phyloP scores from a whole-genome alignment of 2,113 vertebrate species.

The Platysternon megacephalum region DNA sequence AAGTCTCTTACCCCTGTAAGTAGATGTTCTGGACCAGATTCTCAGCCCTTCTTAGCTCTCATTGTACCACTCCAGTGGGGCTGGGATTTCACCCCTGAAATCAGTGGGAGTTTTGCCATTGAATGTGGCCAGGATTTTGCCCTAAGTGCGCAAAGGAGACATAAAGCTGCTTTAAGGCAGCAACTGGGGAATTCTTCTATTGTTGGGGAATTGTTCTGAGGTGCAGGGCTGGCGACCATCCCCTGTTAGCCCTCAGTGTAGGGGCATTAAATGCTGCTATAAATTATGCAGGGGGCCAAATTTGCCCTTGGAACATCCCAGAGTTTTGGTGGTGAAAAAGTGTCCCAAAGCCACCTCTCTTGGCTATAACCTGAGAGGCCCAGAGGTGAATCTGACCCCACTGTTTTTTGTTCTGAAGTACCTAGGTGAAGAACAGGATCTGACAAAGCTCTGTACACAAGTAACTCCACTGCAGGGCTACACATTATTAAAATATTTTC shows the following conservation, averaged over 20 bases:
- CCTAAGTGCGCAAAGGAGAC: rapidly evolving
- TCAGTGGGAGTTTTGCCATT: not conserved
- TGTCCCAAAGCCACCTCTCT: not conserved
- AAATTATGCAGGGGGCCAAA: not conserved
- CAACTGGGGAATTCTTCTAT: not conserved
- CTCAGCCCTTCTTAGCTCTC: not conserved
- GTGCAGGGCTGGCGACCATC: not conserved
- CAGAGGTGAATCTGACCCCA: not conserved
- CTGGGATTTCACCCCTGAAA: not conserved
- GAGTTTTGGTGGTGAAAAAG: not conserved
- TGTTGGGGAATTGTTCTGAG: not conserved
- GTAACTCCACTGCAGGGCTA: not conserved
- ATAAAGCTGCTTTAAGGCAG: rapidly evolving
- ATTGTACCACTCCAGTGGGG: not conserved
- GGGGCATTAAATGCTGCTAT: not conserved
- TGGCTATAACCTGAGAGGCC: not conserved
- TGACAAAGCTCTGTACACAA: not conserved
- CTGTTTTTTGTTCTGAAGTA: rapidly evolving
- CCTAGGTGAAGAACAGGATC: not conserved
- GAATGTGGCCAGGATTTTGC: not conserved
- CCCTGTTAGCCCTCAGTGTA: not conserved
- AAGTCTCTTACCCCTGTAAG: not conserved
- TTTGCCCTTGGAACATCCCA: not conserved
- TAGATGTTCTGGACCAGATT: not conserved
- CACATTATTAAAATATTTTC: not conserved